Evolutionary conservation across 2,888 invertebrate genomes (phyloP).

Genomic region (Drosophila hamatofila): DNA sequence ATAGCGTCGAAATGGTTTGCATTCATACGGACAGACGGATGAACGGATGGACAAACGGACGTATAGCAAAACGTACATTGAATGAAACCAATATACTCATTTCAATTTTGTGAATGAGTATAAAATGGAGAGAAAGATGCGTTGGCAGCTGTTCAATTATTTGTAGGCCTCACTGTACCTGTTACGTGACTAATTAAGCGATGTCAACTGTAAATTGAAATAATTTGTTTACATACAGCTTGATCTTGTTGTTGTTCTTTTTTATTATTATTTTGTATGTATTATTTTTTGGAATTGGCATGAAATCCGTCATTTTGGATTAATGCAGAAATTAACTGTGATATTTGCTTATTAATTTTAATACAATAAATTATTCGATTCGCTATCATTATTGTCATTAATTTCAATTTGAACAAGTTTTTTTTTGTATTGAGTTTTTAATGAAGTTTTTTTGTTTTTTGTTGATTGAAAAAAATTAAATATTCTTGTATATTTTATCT

Average conservation of each 20-base stretch:
- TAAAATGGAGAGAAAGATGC: background rate
- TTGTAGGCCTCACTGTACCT: conserved; percentile 24
- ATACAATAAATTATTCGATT: conserved; percentile 12
- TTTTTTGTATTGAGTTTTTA: background rate
- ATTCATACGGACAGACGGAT: too few relatives aligned
- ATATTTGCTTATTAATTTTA: conserved; percentile 17
- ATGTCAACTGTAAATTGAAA: conserved; percentile 23
- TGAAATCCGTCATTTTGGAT: conserved; percentile 10
- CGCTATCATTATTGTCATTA: conserved; percentile 18
- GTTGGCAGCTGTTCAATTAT: conserved; percentile 26
- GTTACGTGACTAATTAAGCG: conserved; percentile 45
- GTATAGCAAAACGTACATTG: too few relatives aligned
- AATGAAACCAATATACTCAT: too few relatives aligned
- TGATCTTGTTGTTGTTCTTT: background rate
- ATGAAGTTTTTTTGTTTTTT: background rate
- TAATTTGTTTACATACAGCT: conserved; percentile 25
- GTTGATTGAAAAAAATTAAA: background rate
- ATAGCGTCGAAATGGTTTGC: too few relatives aligned
- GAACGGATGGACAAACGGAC: too few relatives aligned
- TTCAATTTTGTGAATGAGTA: too few relatives aligned
- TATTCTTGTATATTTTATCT: background rate
- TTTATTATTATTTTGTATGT: background rate
- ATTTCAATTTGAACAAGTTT: conserved; percentile 22
- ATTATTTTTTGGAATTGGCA: background rate
- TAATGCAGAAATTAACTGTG: conserved; percentile 3